Evolutionary conservation across 2,888 invertebrate species (phyloP).

Genomic region (Drosophila suboccidentalis): DNA sequence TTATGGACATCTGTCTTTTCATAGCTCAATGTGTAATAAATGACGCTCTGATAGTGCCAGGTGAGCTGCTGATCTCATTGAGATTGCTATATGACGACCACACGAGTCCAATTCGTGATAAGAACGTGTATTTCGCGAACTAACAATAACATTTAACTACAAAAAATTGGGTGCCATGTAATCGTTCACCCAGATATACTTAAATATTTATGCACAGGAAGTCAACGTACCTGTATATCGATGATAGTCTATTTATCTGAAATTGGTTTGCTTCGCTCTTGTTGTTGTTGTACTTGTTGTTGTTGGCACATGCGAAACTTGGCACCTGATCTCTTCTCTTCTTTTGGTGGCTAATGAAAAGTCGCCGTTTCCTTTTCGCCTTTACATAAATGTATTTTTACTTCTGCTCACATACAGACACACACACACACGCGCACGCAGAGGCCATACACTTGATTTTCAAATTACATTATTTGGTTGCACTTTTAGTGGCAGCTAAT

Average conservation of each 20-base stretch:
- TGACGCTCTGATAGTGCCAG: conserved; percentile 25
- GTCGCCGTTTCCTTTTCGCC: conserved; percentile 9
- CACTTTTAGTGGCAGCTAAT: conserved; percentile 46
- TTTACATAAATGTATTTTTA: conserved; percentile 53
- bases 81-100: conserved; percentile 18
- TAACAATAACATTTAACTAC: background rate
- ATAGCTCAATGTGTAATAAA: conserved; percentile 10
- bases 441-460: conserved; percentile 12
- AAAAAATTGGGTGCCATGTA: conserved; percentile 18
- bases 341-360: conserved; percentile 33
- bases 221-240: conserved; percentile 7
- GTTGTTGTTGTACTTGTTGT: conserved; percentile 58
- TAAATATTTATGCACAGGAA: background rate
- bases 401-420: conserved; percentile 14
- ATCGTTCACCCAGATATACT: conserved; percentile 10
- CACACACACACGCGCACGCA: conserved; percentile 19
- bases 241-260: conserved; percentile 16
- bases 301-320: conserved; percentile 64
- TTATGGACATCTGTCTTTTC: conserved; percentile 15
- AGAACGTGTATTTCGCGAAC: conserved; percentile 14
- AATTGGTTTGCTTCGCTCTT: conserved; percentile 14
- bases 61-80: conserved; percentile 26
- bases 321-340: conserved; percentile 47
- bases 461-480: conserved; percentile 35
- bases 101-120: conserved; percentile 31